Evolutionary conservation across 2,888 invertebrate genomes (phyloP), one percentile per base, ranked within the genome.

Genomic region (Eristalinus aeneus): DNA sequence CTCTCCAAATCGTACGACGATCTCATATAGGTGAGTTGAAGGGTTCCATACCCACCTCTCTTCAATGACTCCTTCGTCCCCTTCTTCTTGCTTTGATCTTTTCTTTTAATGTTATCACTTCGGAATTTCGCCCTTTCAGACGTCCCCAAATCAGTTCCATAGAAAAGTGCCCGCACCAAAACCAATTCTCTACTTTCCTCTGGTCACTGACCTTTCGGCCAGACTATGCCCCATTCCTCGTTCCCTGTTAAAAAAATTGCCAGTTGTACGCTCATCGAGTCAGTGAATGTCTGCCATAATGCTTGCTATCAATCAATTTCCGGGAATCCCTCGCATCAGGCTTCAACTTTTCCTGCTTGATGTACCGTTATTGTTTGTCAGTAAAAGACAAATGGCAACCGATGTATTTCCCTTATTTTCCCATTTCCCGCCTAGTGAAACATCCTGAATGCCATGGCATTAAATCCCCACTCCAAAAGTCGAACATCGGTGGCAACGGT

Each of bases 341-440:
- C 56, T 5, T 20, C 11, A 27, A n/a, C 46, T n/a, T 53, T 39
- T 32, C 39, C 39, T 39, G 32, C 58, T 71, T 36, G 64, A 78
- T 72, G 72, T 72, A 46, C 46, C 53, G 78, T 73, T 79, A 79
- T 73, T 79, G 72, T 72, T 79, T 67, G 72, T 36, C 67, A 61
- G 67, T 73, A 60, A 72, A 72, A 72, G 72, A 79, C 78, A 73
- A 79, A 79, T 79, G 78, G 64, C 72, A 60, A 67, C 72, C 72
- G 34, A 79, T 79, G 72, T 79, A 67, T 79, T 61, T 60, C 46
- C 60, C 67, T 79, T 67, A 78, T 58, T 58, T 67, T 65, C 58
- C 36, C 65, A 65, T 46, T 60, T 64, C 16, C 46, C 32, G 77
- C 8, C 71, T 64, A 64, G 69, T 71, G 69, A 58, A 64, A 78